These are phyloP conservation scores for Picus viridis DNA, from an alignment of 2,797 vertebrate species.

Conservation along the genomic window DNA sequence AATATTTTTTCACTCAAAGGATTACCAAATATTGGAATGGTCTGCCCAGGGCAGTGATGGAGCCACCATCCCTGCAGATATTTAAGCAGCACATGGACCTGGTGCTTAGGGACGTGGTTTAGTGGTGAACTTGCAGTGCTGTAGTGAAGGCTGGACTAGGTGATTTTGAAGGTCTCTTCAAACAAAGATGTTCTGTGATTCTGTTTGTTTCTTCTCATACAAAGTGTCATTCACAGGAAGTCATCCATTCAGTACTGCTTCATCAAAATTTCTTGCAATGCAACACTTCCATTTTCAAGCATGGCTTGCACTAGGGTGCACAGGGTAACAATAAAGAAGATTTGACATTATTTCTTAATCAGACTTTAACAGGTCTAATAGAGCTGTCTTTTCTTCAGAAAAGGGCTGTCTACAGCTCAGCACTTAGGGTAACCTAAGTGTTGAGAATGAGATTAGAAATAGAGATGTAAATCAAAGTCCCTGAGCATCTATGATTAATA, in stretches of 20 bases:
- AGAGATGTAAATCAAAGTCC: not conserved
- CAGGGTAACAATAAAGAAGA: not conserved
- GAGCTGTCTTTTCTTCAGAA: not conserved
- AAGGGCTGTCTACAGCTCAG: not conserved
- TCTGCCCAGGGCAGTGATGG: too few relatives aligned
- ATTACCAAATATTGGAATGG: too few relatives aligned
- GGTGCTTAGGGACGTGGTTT: too few relatives aligned
- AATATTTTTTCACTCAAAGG: too few relatives aligned
- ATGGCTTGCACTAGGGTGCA: not conserved
- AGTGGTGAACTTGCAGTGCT: too few relatives aligned
- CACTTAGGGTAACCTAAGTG: not conserved
- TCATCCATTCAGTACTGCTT: not conserved
- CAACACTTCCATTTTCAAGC: not conserved
- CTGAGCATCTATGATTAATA: not conserved
- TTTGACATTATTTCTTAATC: not conserved
- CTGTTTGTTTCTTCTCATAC: not conserved
- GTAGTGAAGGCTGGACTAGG: too few relatives aligned
- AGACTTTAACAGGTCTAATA: not conserved
- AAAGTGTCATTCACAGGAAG: not conserved
- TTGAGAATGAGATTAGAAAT: not conserved
- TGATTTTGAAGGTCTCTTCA: too few relatives aligned
- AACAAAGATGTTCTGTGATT: too few relatives aligned
- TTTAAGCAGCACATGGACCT: too few relatives aligned
- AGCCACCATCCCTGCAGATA: too few relatives aligned
- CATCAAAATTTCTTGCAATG: not conserved